Conservation (phyloP, 1,140 invertebrate genomes). For the Drosophila navojoa region DNA sequence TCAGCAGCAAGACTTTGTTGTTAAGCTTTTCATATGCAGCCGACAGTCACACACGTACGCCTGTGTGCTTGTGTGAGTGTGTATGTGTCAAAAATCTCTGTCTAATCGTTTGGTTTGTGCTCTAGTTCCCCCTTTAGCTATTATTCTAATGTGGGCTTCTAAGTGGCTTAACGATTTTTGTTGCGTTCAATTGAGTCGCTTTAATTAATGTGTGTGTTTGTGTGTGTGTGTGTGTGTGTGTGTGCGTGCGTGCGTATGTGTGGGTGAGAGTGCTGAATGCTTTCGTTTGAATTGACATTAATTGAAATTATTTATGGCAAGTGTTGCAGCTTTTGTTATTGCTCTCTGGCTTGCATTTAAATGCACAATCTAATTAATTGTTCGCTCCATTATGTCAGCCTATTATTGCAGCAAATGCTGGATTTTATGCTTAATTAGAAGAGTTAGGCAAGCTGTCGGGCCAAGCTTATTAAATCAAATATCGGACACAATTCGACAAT, state of each 20-base stretch:
- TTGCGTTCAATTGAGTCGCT: slow-evolving; percentile 68
- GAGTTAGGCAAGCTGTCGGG: neutral
- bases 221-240: slow-evolving; percentile 24
- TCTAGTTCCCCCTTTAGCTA: slow-evolving; percentile 17
- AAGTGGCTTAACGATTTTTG: slow-evolving; percentile 78
- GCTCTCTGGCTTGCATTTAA: slow-evolving; percentile 63
- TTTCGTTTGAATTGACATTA: slow-evolving; percentile 70
- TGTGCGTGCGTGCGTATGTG: slow-evolving; percentile 26
- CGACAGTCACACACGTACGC: neutral
- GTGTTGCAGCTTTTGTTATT: slow-evolving; percentile 14
- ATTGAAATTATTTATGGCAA: slow-evolving; percentile 73
- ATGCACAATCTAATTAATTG: slow-evolving; percentile 75
- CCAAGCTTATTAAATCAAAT: neutral
- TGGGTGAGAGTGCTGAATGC: neutral
- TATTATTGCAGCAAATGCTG: slow-evolving; percentile 3
- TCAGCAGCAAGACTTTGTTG: slow-evolving; percentile 49
- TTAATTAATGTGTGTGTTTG: slow-evolving; percentile 37
- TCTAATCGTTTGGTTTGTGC: slow-evolving; percentile 41
- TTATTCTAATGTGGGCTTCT: slow-evolving; percentile 37
- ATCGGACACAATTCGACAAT: neutral
- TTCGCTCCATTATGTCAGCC: neutral
- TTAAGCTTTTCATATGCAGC: slow-evolving; percentile 47
- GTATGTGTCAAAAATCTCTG: slow-evolving; percentile 20
- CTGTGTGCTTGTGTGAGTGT: no score
- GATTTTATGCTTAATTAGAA: slow-evolving; percentile 17